Base-by-base conservation (phyloP, 2,888 invertebrate species). In the Euphydryas editha region DNA sequence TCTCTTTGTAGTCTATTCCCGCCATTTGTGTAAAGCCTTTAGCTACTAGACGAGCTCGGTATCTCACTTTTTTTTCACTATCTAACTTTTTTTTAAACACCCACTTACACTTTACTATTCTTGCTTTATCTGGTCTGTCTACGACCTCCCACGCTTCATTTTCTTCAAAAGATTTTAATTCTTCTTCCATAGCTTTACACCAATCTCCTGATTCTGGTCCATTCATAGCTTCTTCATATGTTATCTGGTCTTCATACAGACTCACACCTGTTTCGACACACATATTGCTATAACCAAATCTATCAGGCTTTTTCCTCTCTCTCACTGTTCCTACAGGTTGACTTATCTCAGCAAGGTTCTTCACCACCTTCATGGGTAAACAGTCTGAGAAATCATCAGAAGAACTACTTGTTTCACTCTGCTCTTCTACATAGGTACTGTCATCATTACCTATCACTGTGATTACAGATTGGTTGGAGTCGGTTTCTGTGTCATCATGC, bases 21-120 rank as follows among this genome's bases (percentile, higher is more conserved):
- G 37, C 59, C 51, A 42, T 62, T 49, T 68, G 71, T 20, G 58
- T 60, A 36, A 61, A 69, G 13, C 66, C 60, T 61, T 74, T 74
- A 1, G 73, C 71, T 1, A 73, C 42, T 36, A 55, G 17, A 17
- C 55, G 36, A 36, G 72, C 70, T 17, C 67, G 39, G 37, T 72
- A 73, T n/a, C 70, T 24, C 37, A 72, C 68, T 17, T 36, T 37
- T 56, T 56, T 24, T 37, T n/a, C n/a, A n/a, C n/a, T n/a, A n/a
- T n/a, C n/a, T n/a, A n/a, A n/a, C n/a, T n/a, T n/a, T n/a, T n/a
- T 37, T 37, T 56, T 56, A 24, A 56, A 56, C 17, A 56, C 56
- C 55, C 59, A 65, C 18, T 59, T 55, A 46, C 59, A 65, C 15
- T 59, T 39, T 11, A 59, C 59, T 8, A 65, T 49, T 21, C 59